These are phyloP conservation scores for Zaprionus nigranus DNA, from an alignment of 1,140 invertebrate species.

Conservation along the genomic window DNA sequence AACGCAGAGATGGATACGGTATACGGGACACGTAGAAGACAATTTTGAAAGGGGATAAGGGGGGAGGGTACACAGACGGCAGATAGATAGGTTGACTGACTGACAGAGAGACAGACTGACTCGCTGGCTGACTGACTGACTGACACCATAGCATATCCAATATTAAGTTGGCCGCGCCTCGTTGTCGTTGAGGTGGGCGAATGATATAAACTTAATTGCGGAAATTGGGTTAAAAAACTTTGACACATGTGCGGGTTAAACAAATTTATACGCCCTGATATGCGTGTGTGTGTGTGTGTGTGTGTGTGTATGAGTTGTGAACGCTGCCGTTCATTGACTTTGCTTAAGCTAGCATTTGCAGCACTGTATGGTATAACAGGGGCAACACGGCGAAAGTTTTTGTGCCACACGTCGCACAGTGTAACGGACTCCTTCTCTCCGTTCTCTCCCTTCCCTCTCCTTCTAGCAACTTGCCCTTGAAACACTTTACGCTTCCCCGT, in stretches of 20 bases:
- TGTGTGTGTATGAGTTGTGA: slow-evolving; percentile 16
- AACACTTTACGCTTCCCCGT: slow-evolving; percentile 35
- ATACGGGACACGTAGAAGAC: slow-evolving; percentile 12
- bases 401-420: slow-evolving; percentile 66
- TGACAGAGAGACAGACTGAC: not conserved
- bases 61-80: not conserved
- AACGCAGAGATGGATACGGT: not conserved
- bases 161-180: slow-evolving; percentile 37
- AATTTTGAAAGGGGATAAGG: not conserved
- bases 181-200: slow-evolving; percentile 40
- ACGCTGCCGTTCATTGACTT: slow-evolving; percentile 73
- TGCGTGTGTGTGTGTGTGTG: slow-evolving; percentile 24
- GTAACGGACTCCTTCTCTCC: not conserved
- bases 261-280: slow-evolving; percentile 59
- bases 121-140: not conserved
- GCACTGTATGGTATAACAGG: slow-evolving; percentile 52
- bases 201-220: slow-evolving; percentile 83
- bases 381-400: slow-evolving; percentile 70
- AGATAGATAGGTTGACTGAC: slow-evolving; percentile 3
- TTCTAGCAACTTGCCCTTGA: slow-evolving; percentile 28
- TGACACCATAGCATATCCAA: slow-evolving; percentile 11
- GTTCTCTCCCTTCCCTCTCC: not conserved
- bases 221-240: slow-evolving; percentile 82
- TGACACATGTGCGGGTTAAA: slow-evolving; percentile 82
- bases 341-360: slow-evolving; percentile 67